Conservation (phyloP, 2,797 vertebrate species). For the Paedocypris micromegethes region DNA sequence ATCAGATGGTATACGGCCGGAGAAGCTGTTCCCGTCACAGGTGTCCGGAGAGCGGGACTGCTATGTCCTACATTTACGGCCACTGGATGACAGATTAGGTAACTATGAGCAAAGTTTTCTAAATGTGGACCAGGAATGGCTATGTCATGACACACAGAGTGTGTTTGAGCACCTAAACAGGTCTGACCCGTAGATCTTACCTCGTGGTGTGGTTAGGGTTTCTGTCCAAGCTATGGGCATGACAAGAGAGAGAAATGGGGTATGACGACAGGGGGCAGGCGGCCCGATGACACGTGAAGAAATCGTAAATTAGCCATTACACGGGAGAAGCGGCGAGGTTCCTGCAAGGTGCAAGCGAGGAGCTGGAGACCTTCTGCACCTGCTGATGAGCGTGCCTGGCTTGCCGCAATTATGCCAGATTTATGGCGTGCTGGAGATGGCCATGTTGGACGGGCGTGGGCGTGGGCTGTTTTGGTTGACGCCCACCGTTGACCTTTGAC, state of each 20-base stretch:
- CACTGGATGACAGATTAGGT: slow-evolving; percentile 51
- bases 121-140: slow-evolving; percentile 57
- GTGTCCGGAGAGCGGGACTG: slow-evolving; percentile 41
- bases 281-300: slow-evolving; percentile 39
- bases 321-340: slow-evolving; percentile 11
- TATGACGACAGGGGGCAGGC: slow-evolving; percentile 44
- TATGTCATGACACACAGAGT: slow-evolving; percentile 52
- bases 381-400: slow-evolving; percentile 36
- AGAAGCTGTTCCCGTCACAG: slow-evolving; percentile 46
- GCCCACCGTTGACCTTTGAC: slow-evolving; percentile 59
- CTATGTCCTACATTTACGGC: slow-evolving; percentile 50
- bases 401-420: slow-evolving; percentile 49
- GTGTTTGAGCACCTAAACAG: slow-evolving; percentile 41
- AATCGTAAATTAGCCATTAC: slow-evolving; percentile 16
- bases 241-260: slow-evolving; percentile 41
- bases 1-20: slow-evolving; percentile 30
- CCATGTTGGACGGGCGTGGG: slow-evolving; percentile 52
- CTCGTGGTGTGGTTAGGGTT: slow-evolving; percentile 42
- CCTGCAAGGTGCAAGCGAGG: no score
- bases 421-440: slow-evolving; percentile 45
- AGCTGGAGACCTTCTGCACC: no score
- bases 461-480: slow-evolving; percentile 59
- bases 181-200: slow-evolving; percentile 44
- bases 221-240: slow-evolving; percentile 42
- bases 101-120: slow-evolving; percentile 57